Percentiles rank a stretch among this genome's conserved stretches.
Evolutionary conservation across 2,113 vertebrate species (phyloP).

Genomic region (Phylloscopus whistleri): DNA sequence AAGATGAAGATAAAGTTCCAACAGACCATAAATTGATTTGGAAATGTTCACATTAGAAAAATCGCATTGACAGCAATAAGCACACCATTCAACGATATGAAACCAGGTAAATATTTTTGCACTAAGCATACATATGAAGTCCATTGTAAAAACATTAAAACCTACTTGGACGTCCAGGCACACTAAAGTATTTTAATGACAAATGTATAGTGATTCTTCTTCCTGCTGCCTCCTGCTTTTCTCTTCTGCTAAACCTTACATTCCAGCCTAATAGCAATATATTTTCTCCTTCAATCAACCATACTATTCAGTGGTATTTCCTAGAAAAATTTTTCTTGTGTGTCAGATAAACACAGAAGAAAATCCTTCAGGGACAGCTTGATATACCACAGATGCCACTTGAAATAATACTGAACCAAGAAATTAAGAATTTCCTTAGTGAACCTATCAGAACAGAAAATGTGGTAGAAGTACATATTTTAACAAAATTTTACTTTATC

Average conservation of each 20-base stretch:
- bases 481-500: neutral
- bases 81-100: neutral
- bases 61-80: neutral
- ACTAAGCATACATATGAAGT: neutral
- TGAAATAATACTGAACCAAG: slow-evolving; percentile 14
- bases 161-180: neutral
- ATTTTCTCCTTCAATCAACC: slow-evolving; percentile 54
- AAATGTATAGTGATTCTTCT: slow-evolving; percentile 10
- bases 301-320: slow-evolving; percentile 44
- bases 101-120: slow-evolving; percentile 20
- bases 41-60: neutral
- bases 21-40: neutral
- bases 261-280: slow-evolving; percentile 45
- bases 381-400: slow-evolving; percentile 15
- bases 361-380: slow-evolving; percentile 26
- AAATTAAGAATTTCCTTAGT: slow-evolving; percentile 9
- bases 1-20: neutral
- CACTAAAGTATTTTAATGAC: slow-evolving; percentile 20
- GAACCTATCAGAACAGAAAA: neutral
- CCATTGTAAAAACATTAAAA: slow-evolving; percentile 28
- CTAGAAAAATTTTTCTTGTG: slow-evolving; percentile 34
- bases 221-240: slow-evolving; percentile 19
- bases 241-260: slow-evolving; percentile 36
- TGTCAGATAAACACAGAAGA: slow-evolving; percentile 43
- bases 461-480: neutral